A percentile compares a stretch with the other conserved stretches of the same genome.
Evolutionary conservation across 2,113 vertebrate species (phyloP).

Genomic region (Equus quagga): DNA sequence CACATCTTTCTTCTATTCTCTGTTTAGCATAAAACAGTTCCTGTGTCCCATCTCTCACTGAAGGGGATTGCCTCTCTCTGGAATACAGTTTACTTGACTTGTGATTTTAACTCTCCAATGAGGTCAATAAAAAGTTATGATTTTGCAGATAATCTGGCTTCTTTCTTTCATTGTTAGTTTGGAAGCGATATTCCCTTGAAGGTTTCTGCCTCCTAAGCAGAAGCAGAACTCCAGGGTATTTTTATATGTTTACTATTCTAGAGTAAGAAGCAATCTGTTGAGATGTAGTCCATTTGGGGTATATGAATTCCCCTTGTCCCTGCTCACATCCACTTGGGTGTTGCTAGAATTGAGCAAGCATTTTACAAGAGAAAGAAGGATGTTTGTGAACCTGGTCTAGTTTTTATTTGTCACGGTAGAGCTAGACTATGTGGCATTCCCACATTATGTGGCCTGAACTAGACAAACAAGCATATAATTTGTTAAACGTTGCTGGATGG

Average conservation of each 20-base stretch:
- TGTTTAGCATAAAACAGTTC: not conserved
- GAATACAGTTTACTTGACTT: not conserved
- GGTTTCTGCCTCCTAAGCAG: not conserved
- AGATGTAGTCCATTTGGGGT: not conserved
- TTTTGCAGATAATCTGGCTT: not conserved
- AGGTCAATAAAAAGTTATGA: not conserved
- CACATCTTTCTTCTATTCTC: not conserved
- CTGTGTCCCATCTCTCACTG: not conserved
- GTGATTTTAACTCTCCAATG: not conserved
- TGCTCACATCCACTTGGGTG: not conserved
- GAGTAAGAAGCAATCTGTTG: not conserved
- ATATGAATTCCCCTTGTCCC: not conserved
- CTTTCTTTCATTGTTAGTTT: not conserved
- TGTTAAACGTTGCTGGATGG: not conserved
- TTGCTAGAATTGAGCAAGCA: not conserved
- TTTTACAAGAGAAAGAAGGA: not conserved
- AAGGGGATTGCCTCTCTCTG: not conserved
- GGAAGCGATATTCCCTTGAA: not conserved
- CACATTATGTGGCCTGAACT: not conserved
- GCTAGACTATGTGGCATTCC: not conserved
- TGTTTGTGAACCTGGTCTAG: not conserved
- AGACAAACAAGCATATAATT: not conserved
- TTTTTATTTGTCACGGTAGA: not conserved
- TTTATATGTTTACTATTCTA: constrained; percentile 14
- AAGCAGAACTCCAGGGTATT: not conserved